Evolutionary conservation across 2,797 vertebrate genomes (phyloP), one percentile per base, ranked within the genome.

Genomic region (Tragopan temminckii): DNA sequence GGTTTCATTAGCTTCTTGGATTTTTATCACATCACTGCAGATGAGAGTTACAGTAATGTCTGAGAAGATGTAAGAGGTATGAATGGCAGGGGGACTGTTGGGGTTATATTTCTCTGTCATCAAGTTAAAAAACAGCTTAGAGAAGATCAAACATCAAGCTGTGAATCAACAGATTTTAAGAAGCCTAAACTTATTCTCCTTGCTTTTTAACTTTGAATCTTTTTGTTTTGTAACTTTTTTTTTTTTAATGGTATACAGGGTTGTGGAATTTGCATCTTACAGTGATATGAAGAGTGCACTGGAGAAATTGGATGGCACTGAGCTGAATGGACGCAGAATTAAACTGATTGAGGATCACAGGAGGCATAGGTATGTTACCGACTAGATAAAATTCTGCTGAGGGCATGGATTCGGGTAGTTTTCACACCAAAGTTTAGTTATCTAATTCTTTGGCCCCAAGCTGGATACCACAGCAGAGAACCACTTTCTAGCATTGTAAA

Each of bases 201-300:
- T 64, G 19, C 5, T 35, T 63, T 62, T 59, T 91, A 43, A 50
- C 38, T 78, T 38, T 95, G 62, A 86, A 66, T 64, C 5, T 11
- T 76, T 36, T 29, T 66, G 4, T 58, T 67, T 69, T 80, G n/a
- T n/a, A n/a, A n/a, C 45, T 61, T 27, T 29, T 7, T 13, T 83
- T 10, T 45, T 38, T 14, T 15, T 88, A 24, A 25, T 55, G 79
- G 5, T 67, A 18, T 84, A 35, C 95, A 99, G 99, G 80, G 99
- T 99, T 96, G 99, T 99, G 88, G 99, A 99, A 97, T 99, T 99
- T 97, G 98, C 99, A 46, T 98, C 99, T 31, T 98, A 98, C 42
- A 99, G 98, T 92, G 99, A 99, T 88, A 98, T 99, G 99, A 99
- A 99, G 98, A 99, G 98, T 12, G 99, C 99, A 88, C 98, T 99